Evolutionary conservation across 2,888 invertebrate genomes (phyloP).

Genomic region (Embidobia sp.): DNA sequence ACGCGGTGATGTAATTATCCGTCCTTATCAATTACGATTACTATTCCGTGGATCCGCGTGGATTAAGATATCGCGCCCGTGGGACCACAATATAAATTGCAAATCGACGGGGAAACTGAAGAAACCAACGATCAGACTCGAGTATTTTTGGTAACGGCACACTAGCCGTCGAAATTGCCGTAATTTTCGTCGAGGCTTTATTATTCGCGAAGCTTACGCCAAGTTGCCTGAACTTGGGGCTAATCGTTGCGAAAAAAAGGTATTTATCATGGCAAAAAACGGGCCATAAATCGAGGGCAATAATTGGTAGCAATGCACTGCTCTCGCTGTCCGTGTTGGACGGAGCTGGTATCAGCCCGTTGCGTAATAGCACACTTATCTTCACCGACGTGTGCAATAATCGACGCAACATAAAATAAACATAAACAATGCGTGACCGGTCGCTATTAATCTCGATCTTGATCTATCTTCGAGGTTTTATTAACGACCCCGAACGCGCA

Average conservation of each 20-base stretch:
- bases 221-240: background rate
- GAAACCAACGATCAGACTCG: no score
- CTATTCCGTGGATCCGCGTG: no score
- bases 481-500: constrained; percentile 44
- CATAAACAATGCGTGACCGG: constrained; percentile 58
- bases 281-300: constrained; percentile 43
- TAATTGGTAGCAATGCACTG: constrained; percentile 46
- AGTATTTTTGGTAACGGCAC: no score
- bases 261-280: constrained; percentile 41
- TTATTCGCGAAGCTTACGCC: no score
- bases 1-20: constrained; percentile 22
- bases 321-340: constrained; percentile 7
- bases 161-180: background rate
- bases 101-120: background rate
- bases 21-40: constrained; percentile 12
- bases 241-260: constrained; percentile 11
- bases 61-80: no score
- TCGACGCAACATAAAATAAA: constrained; percentile 59
- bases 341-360: constrained; percentile 36
- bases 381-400: constrained; percentile 47
- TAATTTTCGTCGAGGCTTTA: constrained; percentile 1
- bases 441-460: constrained; percentile 60
- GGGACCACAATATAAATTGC: no score
- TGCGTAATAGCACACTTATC: constrained; percentile 58
- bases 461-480: constrained; percentile 50